Evolutionary conservation across 2,888 invertebrate genomes (phyloP), one percentile per base, ranked within the genome.

Genomic region (Zelleria hepariella): DNA sequence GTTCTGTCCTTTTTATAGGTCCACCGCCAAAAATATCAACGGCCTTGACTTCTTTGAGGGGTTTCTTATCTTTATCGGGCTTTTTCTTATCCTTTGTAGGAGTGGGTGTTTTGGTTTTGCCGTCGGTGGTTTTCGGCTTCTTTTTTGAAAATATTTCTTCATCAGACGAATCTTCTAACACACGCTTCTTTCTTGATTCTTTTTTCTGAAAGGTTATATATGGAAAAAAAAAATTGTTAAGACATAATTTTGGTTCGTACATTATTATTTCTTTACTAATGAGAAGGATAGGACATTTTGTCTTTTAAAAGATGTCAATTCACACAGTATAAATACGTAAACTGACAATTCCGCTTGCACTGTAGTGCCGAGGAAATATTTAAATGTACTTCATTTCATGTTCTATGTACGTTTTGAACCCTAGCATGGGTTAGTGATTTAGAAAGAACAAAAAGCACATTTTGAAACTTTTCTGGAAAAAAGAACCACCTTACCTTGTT

Each of bases 11-110:
- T 66, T 91, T 91, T 20, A 93, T 81, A 1, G 93, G 92, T 60
- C 78, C 90, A 52, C 78, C 91, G 7, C 91, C 91, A 83, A 95
- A 94, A 6, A 94, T 71, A 74, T 92, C 90, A 26, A 89, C 74
- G 6, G 81, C 77, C 70, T 87, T 90, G 0, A 79, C 78, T 68
- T 86, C 85, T 67, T 80, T 18, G 0, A 81, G 68, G 49, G 68
- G 64, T 61, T 77, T 78, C 53, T 68, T 66, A 4, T 68, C 51
- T 49, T 70, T 61, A 60, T 74, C 74, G 32, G 57, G 64, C 68
- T 61, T 80, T 49, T 70, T 60, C 60, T 74, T 74, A 32, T 57
- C 64, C 68, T 61, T 80, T 58, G 64, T 71, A 52, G 55, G 73
- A 20, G 73, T 67, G 8, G 69, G 49, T 63, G 67, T 57, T 71